A percentile compares a stretch with the other conserved stretches of the same genome.
Evolutionary conservation across 2,888 invertebrate genomes (phyloP).

Genomic region (Pegoplata infirma): DNA sequence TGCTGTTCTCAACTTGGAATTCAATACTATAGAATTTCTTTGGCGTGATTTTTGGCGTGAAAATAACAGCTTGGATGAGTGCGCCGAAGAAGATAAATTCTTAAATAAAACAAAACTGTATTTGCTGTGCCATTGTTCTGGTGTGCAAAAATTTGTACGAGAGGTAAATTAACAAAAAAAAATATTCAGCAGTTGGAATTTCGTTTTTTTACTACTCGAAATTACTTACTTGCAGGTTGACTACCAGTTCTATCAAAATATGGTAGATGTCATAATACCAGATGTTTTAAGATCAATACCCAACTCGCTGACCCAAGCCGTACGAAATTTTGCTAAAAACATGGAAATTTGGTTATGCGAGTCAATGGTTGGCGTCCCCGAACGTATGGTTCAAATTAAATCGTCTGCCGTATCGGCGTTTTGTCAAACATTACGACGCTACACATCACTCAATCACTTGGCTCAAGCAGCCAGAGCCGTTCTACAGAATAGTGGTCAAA

Average conservation of each 20-base stretch:
- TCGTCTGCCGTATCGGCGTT: slow-evolving; percentile 92
- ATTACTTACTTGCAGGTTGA: slow-evolving; percentile 86
- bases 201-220: background rate
- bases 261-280: slow-evolving; percentile 97
- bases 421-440: slow-evolving; percentile 95
- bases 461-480: slow-evolving; percentile 94
- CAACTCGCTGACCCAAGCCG: slow-evolving; percentile 94
- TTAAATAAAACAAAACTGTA: slow-evolving; percentile 82
- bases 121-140: slow-evolving; percentile 75
- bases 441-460: slow-evolving; percentile 97
- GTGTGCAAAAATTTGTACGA: slow-evolving; percentile 75
- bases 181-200: slow-evolving; percentile 12
- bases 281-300: slow-evolving; percentile 97
- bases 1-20: slow-evolving; percentile 93
- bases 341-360: slow-evolving; percentile 93
- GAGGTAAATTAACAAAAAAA: slow-evolving; percentile 68
- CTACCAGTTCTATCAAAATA: slow-evolving; percentile 95
- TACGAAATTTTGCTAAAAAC: slow-evolving; percentile 95
- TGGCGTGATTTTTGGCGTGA: slow-evolving; percentile 97
- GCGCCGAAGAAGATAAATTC: slow-evolving; percentile 88
- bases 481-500: slow-evolving; percentile 95
- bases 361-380: slow-evolving; percentile 90
- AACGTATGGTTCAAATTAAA: slow-evolving; percentile 89
- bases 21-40: slow-evolving; percentile 91
- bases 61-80: slow-evolving; percentile 86